Percentiles rank a stretch among this genome's conserved stretches.
Conservation (phyloP, 2,113 vertebrate species). For the Charina bottae region DNA sequence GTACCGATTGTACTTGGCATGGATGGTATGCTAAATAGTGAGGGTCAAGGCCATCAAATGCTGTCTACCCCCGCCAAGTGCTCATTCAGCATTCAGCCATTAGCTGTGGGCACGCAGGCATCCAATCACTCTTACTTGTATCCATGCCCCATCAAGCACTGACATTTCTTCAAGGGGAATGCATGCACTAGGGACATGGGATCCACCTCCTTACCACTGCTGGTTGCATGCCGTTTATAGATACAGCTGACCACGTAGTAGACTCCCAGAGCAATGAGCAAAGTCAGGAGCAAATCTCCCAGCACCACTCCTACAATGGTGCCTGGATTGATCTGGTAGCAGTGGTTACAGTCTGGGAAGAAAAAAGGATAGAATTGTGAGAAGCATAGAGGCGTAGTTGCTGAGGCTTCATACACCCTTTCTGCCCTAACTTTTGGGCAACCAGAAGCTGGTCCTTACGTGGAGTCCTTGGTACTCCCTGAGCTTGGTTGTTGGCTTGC, state of each 20-base stretch:
- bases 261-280: constrained; percentile 72
- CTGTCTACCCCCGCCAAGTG: not conserved
- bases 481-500: not conserved
- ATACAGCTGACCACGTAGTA: constrained; percentile 67
- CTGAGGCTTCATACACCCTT: not conserved
- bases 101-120: not conserved
- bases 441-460: no score
- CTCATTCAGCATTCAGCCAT: not conserved
- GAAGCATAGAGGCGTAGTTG: not conserved
- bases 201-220: not conserved
- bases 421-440: no score
- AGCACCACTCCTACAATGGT: constrained; percentile 69
- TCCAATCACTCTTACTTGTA: not conserved
- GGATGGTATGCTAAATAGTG: not conserved
- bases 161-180: not conserved
- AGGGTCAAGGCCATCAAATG: not conserved
- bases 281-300: constrained; percentile 74
- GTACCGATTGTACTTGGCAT: not conserved
- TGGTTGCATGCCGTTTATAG: constrained; percentile 39
- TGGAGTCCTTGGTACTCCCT: not conserved
- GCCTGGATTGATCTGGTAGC: constrained; percentile 68
- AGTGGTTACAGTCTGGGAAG: constrained; percentile 69
- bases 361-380: not conserved
- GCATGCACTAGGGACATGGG: not conserved
- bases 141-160: not conserved